phyloP scores from a whole-genome alignment of 2,113 vertebrate genomes.

The Brachyhypopomus gauderio region DNA sequence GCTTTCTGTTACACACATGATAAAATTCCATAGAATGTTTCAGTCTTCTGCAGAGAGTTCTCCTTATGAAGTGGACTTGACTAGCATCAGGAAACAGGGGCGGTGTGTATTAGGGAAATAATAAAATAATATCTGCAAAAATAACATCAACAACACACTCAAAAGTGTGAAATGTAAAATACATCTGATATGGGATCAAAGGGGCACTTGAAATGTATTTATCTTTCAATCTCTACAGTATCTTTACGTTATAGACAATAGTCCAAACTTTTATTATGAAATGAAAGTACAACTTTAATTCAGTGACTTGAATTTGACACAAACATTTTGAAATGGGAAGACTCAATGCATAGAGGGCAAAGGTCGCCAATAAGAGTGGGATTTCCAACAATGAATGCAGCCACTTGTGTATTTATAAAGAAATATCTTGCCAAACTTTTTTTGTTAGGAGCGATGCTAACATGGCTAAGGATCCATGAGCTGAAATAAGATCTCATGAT shows the following conservation, averaged over 20 bases:
- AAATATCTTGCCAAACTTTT: too few relatives aligned
- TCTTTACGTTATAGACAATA: background rate
- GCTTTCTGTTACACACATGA: conserved; percentile 66
- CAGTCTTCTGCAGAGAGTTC: conserved; percentile 63
- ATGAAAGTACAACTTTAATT: background rate
- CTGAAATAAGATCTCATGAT: background rate
- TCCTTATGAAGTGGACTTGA: conserved; percentile 56
- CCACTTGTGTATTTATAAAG: too few relatives aligned
- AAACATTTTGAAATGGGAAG: conserved; percentile 23
- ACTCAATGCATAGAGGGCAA: background rate
- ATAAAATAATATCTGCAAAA: background rate
- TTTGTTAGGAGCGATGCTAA: too few relatives aligned
- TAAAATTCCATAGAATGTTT: conserved; percentile 62
- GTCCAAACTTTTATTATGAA: background rate
- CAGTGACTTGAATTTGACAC: conserved; percentile 10
- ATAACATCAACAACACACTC: too few relatives aligned
- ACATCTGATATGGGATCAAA: background rate
- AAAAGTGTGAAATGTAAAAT: background rate
- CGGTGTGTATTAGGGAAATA: conserved; percentile 2
- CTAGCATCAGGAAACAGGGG: conserved; percentile 50
- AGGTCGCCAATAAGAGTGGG: background rate
- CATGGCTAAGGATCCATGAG: background rate
- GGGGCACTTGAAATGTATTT: background rate
- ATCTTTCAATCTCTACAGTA: background rate
- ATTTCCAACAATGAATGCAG: too few relatives aligned